A percentile compares a stretch with the other conserved stretches of the same genome.
Conservation (phyloP, 2,113 vertebrate species). For the Oncorhynchus keta region DNA sequence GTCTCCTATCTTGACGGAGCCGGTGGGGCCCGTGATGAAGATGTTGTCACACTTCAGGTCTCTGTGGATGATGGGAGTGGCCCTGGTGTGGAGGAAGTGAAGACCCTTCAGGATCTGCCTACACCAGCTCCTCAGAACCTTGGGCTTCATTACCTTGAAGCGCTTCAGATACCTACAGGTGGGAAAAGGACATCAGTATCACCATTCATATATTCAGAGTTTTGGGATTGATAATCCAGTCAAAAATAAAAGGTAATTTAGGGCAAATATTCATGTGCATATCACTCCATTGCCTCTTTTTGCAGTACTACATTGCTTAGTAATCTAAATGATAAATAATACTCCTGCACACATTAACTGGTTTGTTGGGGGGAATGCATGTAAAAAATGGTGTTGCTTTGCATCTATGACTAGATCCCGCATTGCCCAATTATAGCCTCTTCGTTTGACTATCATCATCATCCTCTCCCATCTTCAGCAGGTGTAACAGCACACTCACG, state of each 20-base stretch:
- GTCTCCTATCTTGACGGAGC: conserved; percentile 74
- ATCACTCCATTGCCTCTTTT: too few species aligned
- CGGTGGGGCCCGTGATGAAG: conserved; percentile 85
- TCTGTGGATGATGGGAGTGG: conserved; percentile 92
- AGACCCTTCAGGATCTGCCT: conserved; percentile 94
- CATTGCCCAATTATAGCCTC: background rate
- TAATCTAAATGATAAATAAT: too few species aligned
- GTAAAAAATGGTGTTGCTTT: background rate
- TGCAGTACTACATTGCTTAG: too few species aligned
- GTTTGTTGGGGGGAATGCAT: too few species aligned
- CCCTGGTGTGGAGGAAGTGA: conserved; percentile 90
- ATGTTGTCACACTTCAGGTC: conserved; percentile 97
- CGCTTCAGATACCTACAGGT: conserved; percentile 86
- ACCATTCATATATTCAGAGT: background rate
- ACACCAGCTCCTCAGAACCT: conserved; percentile 93
- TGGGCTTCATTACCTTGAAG: conserved; percentile 96
- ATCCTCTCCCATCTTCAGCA: background rate
- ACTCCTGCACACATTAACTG: too few species aligned
- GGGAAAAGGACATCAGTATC: background rate
- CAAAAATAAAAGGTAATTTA: too few species aligned
- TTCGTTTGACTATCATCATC: too few species aligned
- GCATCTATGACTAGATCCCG: too few species aligned
- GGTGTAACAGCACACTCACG: conserved; percentile 75
- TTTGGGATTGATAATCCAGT: too few species aligned
- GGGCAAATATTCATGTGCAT: too few species aligned